phyloP scores from a whole-genome alignment of 2,113 vertebrate species.

The Caranx ignobilis region DNA sequence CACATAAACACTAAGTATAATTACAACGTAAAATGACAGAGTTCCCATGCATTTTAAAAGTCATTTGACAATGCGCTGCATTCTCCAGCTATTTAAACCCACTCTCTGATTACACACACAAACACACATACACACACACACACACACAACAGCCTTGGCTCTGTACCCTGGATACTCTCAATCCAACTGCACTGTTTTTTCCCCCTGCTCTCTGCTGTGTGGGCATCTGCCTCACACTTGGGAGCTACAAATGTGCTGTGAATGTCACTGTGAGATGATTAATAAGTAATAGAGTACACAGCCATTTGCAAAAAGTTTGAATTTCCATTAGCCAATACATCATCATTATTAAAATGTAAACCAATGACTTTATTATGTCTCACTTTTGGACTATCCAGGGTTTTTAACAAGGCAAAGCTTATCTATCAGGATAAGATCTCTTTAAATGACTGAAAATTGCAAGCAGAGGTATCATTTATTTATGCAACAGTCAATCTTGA shows the following conservation, averaged over 20 bases:
- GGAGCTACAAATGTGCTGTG: constrained; percentile 32
- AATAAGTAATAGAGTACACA: constrained; percentile 10
- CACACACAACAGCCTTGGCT: background rate
- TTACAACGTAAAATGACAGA: background rate
- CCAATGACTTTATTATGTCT: background rate
- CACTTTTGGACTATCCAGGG: background rate
- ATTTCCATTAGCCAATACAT: background rate
- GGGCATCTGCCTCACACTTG: constrained; percentile 54
- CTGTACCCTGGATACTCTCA: constrained; percentile 26
- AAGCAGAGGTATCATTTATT: background rate
- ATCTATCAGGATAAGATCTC: too few species aligned
- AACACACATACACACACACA: background rate
- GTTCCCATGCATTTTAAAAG: background rate
- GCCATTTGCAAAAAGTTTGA: background rate
- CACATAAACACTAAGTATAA: background rate
- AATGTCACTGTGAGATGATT: constrained; percentile 41
- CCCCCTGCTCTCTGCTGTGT: constrained; percentile 48
- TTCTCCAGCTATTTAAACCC: constrained; percentile 7
- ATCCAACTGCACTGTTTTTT: constrained; percentile 6
- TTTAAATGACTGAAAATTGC: too few species aligned
- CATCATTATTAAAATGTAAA: background rate
- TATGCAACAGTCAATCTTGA: background rate
- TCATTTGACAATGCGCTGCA: background rate
- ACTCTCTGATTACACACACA: background rate
- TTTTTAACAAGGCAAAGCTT: background rate